phyloP scores from a whole-genome alignment of 2,113 vertebrate species.

The Corydoras maculifer region DNA sequence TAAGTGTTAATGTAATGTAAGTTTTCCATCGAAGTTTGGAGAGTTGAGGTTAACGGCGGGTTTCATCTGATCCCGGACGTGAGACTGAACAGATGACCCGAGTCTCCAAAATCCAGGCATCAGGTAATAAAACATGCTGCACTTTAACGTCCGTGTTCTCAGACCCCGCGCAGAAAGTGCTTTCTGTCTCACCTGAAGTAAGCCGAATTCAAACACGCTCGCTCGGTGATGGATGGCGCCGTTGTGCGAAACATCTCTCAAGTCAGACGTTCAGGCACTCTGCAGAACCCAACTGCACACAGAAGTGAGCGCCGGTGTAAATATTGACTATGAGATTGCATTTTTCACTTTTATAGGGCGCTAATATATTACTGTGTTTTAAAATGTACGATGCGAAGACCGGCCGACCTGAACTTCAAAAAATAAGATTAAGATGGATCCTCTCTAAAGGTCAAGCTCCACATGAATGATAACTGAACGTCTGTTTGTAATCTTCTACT shows the following conservation, averaged over 20 bases:
- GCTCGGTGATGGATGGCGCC: constrained; percentile 15
- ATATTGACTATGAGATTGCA: constrained; percentile 3
- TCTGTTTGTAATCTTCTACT: too few relatives aligned
- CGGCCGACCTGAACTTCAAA: not conserved
- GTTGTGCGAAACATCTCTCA: constrained; percentile 19
- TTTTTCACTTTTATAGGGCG: constrained; percentile 31
- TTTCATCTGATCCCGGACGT: not conserved
- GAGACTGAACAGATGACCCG: constrained; percentile 20
- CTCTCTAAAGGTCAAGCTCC: too few relatives aligned
- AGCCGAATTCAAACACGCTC: constrained; percentile 16
- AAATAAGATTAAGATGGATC: too few relatives aligned
- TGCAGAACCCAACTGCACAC: constrained; percentile 20
- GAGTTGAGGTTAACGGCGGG: too few relatives aligned
- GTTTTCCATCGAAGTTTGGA: too few relatives aligned
- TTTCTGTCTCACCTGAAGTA: constrained; percentile 4
- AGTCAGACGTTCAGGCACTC: constrained; percentile 16
- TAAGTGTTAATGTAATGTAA: too few relatives aligned
- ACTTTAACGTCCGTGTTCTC: not conserved
- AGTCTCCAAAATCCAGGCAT: constrained; percentile 19
- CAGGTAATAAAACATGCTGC: constrained; percentile 14
- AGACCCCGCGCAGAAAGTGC: constrained; percentile 14
- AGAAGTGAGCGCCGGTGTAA: constrained; percentile 12
- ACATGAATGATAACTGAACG: too few relatives aligned
- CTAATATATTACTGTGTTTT: not conserved
- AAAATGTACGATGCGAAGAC: not conserved